These are phyloP conservation scores for Hyperoodon ampullatus DNA, from an alignment of 2,113 vertebrate genomes.

Conservation along the genomic window DNA sequence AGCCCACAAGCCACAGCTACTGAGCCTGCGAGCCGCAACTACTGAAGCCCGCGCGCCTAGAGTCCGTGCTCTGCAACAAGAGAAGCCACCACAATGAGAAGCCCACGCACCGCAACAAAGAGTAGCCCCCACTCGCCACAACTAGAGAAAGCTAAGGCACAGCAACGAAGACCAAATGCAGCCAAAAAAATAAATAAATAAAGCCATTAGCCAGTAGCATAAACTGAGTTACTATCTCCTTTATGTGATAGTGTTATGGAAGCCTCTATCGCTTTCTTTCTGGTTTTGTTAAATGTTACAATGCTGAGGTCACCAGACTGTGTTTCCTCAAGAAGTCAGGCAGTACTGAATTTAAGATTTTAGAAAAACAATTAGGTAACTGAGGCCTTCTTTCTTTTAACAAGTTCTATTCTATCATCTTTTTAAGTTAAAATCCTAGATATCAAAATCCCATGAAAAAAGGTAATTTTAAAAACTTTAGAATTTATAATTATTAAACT, in stretches of 20 bases:
- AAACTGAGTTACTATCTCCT: neutral
- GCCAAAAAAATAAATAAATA: too few species aligned
- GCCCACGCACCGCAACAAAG: too few species aligned
- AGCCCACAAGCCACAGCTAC: too few species aligned
- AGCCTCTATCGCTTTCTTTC: neutral
- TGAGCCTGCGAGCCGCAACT: too few species aligned
- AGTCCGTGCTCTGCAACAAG: too few species aligned
- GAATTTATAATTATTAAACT: neutral
- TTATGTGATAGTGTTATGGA: neutral
- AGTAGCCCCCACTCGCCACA: too few species aligned
- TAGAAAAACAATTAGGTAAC: neutral
- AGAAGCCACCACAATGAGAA: too few species aligned
- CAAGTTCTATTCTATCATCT: neutral
- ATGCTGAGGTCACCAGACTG: neutral
- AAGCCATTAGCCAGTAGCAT: neutral
- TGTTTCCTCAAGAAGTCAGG: neutral
- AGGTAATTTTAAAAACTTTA: neutral
- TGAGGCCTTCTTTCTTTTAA: neutral
- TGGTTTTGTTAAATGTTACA: neutral
- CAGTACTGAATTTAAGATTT: neutral
- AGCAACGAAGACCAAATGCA: too few species aligned
- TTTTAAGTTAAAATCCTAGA: neutral
- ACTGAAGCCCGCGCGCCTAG: too few species aligned
- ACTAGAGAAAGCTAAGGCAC: too few species aligned
- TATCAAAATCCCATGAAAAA: conserved; percentile 8